Evolutionary conservation across 35 echinoderm and acorn worm species (phyloP), one percentile per base, ranked within the genome.

Genomic region (Stichopus chloronotus): DNA sequence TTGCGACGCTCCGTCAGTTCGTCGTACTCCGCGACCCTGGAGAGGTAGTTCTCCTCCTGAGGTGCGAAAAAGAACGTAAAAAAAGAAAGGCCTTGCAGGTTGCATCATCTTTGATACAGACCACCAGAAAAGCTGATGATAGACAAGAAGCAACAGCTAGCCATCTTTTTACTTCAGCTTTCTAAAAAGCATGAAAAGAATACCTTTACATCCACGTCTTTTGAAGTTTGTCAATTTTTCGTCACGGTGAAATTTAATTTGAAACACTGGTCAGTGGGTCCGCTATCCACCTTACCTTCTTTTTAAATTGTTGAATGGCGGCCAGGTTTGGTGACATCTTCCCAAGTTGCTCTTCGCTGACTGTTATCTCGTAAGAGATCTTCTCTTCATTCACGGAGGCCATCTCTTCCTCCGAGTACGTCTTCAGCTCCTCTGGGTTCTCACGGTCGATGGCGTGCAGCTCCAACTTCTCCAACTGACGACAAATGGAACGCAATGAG

Each of bases 251-350:
- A 43, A 43, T 43, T 43, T 43, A 43, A 43, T 43, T 43, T 43
- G 30, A 43, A 43, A 43, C 30, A 3, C 30, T 43, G 30, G 30
- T 43, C 30, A 43, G 30, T 43, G 30, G 30, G 30, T 43, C 3
- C 30, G 30, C 30, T 43, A 43, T 74, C 14, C 6, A 7, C 20
- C 57, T 83, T 84, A 96, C 97, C 95, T 99, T 99, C 69, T 99
- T 99, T 91, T 96, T 99, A 87, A 94, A 99, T 76, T 99, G 95
- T 65, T 96, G 92, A 57, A 99, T 99, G 58, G 97, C 97, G 21
- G 94, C 97, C 20, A 99, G 87, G 85, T 99, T 99, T 1, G 97
- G 97, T 56, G 78, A 96, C 97, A 99, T 99, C 82, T 96, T 96
- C 8, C 78, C 90, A 5, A 99, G 72, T 55, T 95, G 88, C 65